Evolutionary conservation across 2,797 vertebrate species (phyloP), one percentile per base, ranked within the genome.

Genomic region (Sparidentex hasta): DNA sequence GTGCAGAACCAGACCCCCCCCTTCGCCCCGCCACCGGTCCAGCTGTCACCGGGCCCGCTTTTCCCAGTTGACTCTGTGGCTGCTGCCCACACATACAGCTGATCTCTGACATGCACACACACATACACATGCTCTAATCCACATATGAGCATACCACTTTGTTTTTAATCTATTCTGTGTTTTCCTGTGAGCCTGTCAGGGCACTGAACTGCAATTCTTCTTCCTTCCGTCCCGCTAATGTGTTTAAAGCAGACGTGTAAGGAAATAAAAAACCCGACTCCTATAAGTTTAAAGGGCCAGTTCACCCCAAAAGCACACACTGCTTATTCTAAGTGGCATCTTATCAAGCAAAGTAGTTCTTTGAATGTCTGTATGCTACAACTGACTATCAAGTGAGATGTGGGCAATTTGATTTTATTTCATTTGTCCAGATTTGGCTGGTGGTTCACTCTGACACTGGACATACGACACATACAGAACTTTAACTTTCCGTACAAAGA

Each of bases 71-170:
- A 82, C 70, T 87, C 5, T 6, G 18, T 61, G 84, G 65, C 69
- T 81, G 69, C 69, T 82, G 83, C 77, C 75, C 83, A 88, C 88
- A 84, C 86, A 88, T 73, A 52, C 72, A 71, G 69, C 80, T 74
- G 87, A 91, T 83, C 86, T 78, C 65, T 73, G 83, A 82, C 71
- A 65, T 11, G 70, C 83, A 83, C 76, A 80, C 68, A 79, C 83
- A 73, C 13, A 33, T 61, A 72, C 67, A 85, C 81, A 72, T 59
- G 50, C 80, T 71, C 56, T 94, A 92, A 93, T 93, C 92, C 88
- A 85, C 73, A 71, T 90, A 81, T 92, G 88, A 93, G 90, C 85
- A 90, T 80, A 94, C 87, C 93, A 93, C 91, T 93, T 94, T 91
- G 80, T 63, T 84, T 80, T 74, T 91, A 93, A 93, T 94, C 91